Evolutionary conservation across 2,888 invertebrate genomes (phyloP).

Genomic region (Philereme transversata): DNA sequence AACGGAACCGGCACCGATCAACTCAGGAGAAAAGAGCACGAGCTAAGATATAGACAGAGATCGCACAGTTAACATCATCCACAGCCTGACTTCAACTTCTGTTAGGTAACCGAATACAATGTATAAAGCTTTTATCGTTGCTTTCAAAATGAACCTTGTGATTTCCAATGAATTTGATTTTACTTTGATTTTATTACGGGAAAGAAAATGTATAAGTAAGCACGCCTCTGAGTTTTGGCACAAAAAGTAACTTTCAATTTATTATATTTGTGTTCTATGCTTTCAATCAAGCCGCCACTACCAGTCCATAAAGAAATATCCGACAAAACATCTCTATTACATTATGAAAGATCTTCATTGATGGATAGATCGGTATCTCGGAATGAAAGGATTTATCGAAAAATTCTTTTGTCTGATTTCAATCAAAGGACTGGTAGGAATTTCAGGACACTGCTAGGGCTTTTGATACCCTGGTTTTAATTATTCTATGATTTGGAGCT

Average conservation of each 20-base stretch:
- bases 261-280: too few species aligned
- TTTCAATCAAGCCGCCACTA: conserved; percentile 24
- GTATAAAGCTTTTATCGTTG: too few species aligned
- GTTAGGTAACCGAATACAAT: too few species aligned
- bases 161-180: too few species aligned
- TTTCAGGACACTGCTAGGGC: neutral
- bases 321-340: conserved; percentile 36
- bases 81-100: too few species aligned
- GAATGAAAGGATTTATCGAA: conserved; percentile 62
- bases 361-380: conserved; percentile 36
- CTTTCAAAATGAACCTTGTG: too few species aligned
- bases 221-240: neutral
- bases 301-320: neutral
- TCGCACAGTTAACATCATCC: too few species aligned
- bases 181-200: too few species aligned
- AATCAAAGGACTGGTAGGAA: conserved; percentile 52
- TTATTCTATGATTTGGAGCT: conserved; percentile 1
- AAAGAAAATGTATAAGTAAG: too few species aligned
- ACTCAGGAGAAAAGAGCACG: too few species aligned
- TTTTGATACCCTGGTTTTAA: neutral
- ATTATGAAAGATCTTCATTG: conserved; percentile 46
- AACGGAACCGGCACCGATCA: too few species aligned
- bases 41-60: too few species aligned
- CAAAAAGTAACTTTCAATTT: conserved; percentile 19
- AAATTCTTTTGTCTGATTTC: conserved; percentile 72